Evolutionary conservation across 2,888 invertebrate species (phyloP).

Genomic region (Apamea monoglypha): DNA sequence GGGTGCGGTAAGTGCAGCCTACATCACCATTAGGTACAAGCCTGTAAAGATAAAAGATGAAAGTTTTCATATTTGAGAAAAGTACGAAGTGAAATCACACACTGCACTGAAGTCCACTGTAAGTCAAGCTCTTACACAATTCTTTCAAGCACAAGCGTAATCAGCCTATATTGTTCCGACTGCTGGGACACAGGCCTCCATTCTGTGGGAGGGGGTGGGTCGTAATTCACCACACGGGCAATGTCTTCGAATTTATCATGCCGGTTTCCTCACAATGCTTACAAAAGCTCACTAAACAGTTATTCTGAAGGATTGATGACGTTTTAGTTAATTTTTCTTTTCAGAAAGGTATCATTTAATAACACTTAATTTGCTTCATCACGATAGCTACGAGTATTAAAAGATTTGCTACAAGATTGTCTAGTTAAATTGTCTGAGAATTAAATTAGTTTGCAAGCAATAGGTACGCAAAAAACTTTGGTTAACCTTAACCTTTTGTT

Average conservation of each 20-base stretch:
- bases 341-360: not conserved
- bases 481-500: conserved; percentile 54
- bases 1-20: not conserved
- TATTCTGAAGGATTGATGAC: not conserved
- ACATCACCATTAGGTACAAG: conserved; percentile 18
- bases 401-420: conserved; percentile 25
- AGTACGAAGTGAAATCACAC: not conserved
- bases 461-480: conserved; percentile 37
- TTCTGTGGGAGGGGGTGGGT: not conserved
- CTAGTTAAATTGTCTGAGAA: conserved; percentile 26
- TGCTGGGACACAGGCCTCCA: not conserved
- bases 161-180: not conserved
- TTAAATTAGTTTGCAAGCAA: conserved; percentile 28
- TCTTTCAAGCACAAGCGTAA: not conserved
- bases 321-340: conserved; percentile 3
- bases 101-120: not conserved
- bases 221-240: not conserved
- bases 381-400: conserved; percentile 40
- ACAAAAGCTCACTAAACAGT: not conserved
- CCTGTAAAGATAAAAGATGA: conserved; percentile 11
- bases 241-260: not conserved
- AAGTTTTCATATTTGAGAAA: conserved; percentile 10
- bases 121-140: not conserved
- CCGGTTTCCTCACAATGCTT: not conserved
- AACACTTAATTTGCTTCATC: conserved; percentile 15